Percentiles rank a stretch among this genome's conserved stretches.
phyloP scores from a whole-genome alignment of 1,140 invertebrate species.

The Phocides pigmalion region DNA sequence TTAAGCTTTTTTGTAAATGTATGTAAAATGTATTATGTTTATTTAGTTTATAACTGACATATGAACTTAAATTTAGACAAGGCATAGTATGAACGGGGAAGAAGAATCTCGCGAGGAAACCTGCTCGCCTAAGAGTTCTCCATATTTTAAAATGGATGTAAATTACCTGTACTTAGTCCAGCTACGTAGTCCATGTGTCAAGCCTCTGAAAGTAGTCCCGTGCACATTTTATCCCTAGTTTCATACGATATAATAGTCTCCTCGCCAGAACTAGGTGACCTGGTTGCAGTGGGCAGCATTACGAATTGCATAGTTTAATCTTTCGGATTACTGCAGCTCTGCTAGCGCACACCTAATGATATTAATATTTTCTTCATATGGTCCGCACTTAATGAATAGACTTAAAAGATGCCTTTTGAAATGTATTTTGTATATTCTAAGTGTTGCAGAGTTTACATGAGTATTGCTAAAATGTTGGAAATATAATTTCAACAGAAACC shows the following conservation, averaged over 20 bases:
- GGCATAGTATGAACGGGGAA: no score
- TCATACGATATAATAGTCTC: constrained; percentile 32
- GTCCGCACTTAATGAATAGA: background rate
- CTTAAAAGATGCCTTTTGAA: background rate
- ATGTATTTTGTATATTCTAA: background rate
- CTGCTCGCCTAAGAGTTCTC: no score
- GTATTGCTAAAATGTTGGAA: background rate
- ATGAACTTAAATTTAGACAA: no score
- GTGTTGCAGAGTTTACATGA: background rate
- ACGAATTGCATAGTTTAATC: constrained; percentile 48
- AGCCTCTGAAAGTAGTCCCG: background rate
- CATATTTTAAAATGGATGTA: no score
- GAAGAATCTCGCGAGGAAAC: no score
- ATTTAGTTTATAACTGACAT: no score
- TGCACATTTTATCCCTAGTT: background rate
- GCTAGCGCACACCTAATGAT: constrained; percentile 3
- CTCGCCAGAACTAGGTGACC: constrained; percentile 51
- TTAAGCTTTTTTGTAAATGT: no score
- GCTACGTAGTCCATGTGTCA: no score
- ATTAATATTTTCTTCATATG: constrained; percentile 9
- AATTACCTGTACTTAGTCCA: no score
- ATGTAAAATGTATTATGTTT: no score
- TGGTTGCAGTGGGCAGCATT: constrained; percentile 40
- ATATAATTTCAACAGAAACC: background rate
- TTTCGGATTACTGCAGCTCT: constrained; percentile 21